Evolutionary conservation across 2,797 vertebrate species (phyloP), one percentile per base, ranked within the genome.

Genomic region (Epinephelus malabaricus): DNA sequence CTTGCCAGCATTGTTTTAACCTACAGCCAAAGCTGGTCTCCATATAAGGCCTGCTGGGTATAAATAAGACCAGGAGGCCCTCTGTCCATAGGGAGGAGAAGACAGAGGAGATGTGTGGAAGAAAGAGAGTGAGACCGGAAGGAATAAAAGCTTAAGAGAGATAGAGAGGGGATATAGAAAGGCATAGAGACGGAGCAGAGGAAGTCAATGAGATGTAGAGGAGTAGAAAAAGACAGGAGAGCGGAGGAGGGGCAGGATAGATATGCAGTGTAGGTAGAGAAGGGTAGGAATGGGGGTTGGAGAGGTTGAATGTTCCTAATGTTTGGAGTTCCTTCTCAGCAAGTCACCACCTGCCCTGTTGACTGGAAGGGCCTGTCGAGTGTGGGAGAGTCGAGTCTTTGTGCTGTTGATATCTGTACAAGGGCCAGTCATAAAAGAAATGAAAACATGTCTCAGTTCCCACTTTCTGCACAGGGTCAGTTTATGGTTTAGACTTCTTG

Each of bases 11-110:
- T 40, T 69, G 69, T 59, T 76, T 70, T 73, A 86, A 90, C 51
- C 30, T 69, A 78, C 78, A 76, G 81, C 77, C 58, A 78, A 71
- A 83, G 80, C 56, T 73, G 60, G 46, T 84, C 75, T 83, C 91
- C 92, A 88, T 92, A 91, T 92, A 93, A 93, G 91, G 88, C 74
- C 74, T 47, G 86, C 76, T 78, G 87, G 86, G 82, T 90, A 83
- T 93, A 90, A 93, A 91, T 79, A 90, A 77, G 80, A 65, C 81
- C 59, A 3, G 72, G 73, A 84, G 85, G 82, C 62, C 56, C 45
- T 76, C 64, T 55, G 15, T 61, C 58, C 64, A 65, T 43, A 84
- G 68, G 78, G 72, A 46, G 77, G 43, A 82, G 77, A 27, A 19
- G 40, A 19, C 7, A 11, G 47, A 55, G 30, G 13, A 27, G 49